phyloP scores from a whole-genome alignment of 2,888 invertebrate species.

The Allygus modestus region DNA sequence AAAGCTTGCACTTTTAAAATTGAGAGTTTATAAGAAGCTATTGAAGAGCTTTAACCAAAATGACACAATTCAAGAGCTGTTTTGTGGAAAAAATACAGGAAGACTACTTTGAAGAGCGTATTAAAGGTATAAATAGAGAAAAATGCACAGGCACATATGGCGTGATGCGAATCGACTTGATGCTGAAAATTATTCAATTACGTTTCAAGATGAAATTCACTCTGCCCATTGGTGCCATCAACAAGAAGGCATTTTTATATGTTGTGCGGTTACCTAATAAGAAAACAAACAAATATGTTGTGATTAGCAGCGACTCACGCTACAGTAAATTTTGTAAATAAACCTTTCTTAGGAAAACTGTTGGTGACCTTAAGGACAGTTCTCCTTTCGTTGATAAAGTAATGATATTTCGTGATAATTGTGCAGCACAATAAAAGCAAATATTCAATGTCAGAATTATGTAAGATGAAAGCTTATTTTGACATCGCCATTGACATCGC shows the following conservation, averaged over 20 bases:
- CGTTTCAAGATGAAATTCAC: constrained; percentile 44
- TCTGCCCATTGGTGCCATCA: constrained; percentile 30
- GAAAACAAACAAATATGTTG: not conserved
- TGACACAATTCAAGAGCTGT: constrained; percentile 7
- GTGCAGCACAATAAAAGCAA: constrained; percentile 33
- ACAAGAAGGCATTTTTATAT: constrained; percentile 33
- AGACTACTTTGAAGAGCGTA: not conserved
- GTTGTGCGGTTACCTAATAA: constrained; percentile 38
- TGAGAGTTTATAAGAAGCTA: not conserved
- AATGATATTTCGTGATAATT: constrained; percentile 5
- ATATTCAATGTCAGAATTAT: not conserved
- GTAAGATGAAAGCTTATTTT: not conserved
- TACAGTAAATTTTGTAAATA: constrained; percentile 22
- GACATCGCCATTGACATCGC: constrained; percentile 2
- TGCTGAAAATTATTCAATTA: constrained; percentile 33
- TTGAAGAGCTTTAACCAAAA: not conserved
- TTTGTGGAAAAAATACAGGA: constrained; percentile 13
- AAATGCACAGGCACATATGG: not conserved
- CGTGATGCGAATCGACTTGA: constrained; percentile 41
- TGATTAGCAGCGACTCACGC: not conserved
- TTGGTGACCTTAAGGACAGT: not conserved
- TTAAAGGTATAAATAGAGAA: not conserved
- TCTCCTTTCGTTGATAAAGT: not conserved
- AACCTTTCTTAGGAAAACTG: not conserved
- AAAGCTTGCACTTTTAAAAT: too few species aligned